Evolutionary conservation across 1,140 invertebrate species (phyloP), one percentile per base, ranked within the genome.

Genomic region (Diprion similis): DNA sequence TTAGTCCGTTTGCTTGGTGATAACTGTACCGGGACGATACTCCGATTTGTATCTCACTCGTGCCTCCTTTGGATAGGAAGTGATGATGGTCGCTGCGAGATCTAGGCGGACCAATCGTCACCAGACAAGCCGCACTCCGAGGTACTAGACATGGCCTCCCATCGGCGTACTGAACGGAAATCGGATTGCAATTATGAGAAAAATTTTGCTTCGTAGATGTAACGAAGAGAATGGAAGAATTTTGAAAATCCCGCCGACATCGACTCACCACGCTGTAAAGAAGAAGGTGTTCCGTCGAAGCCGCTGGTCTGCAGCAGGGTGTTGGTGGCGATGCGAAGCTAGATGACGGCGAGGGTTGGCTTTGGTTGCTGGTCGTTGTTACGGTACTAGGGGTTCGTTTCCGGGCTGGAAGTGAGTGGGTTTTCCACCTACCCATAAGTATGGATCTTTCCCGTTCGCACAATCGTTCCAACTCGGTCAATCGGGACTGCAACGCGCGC

Each of bases 381-480:
- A 88, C 83, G 17, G 72, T 83, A 51, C 84, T 86, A 10, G 86
- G 86, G 15, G 85, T 85, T 85, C 95, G 93, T 82, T 95, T 95
- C 68, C 94, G 89, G 1, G 94, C 95, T 71, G 95, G 95, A 75
- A 96, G 84, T 83, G 94, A 95, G 82, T 95, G 95, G 1, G 94
- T 96, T 86, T 95, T 96, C 94, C 94, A 95, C 86, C 95, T 94
- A 45, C 94, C 92, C 89, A 95, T 93, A 8, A 95, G 88, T 24
- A 97, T 89, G 80, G 96, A 94, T 72, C 94, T 91, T 86, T 98
- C 96, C 59, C 94, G 90, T 45, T 96, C 89, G 80, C 93, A 95
- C 4, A 98, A 88, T 71, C 94, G 90, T 81, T 97, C 95, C 47
- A 97, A 85, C 88, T 98, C 96, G 67, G 91, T 90, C 88, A 96